Evolutionary conservation across 92 coral and sea anemone species (phyloP), one percentile per base, ranked within the genome.

Genomic region (Montipora capitata): DNA sequence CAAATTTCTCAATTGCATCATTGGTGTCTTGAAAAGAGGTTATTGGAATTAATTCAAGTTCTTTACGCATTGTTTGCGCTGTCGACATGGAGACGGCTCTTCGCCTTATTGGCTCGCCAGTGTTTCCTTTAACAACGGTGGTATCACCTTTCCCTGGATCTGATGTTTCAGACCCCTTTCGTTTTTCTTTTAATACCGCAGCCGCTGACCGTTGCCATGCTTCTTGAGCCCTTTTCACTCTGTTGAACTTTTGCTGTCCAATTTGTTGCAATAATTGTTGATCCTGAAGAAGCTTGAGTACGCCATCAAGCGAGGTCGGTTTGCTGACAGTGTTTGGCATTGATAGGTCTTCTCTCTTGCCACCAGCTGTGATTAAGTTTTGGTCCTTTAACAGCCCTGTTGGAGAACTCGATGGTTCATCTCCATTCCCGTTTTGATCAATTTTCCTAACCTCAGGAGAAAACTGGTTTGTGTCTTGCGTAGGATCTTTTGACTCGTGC

Each of bases 121-220:
- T 49, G 52, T 35, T 67, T 54, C 14, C 72, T 20, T 71, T 69
- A 12, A 39, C 16, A 13, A 35, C 58, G 35, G 85, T 65, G 4
- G 83, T 68, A 49, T 94, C 87, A 8, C 5, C 39, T 35, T 45
- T 89, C 20, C 86, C 96, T n/a, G 78, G 56, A 43, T 77, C 94
- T n/a, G 93, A 86, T 0, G 90, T 75, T 64, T 63, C 82, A 9
- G 95, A 94, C 66, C 71, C 82, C 11, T 92, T 77, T 14, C 90
- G 92, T 48, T 86, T 72, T 44, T 91, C 96, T 72, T 88, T 91
- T 56, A 96, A 89, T 6, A 78, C 98, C 17, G 96, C 99, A 2
- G 96, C 93, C 66, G 98, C 98, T 5, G 99, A 94, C 70, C 93
- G 87, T 52, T 92, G 91, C 99, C 99, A 97, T 52, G 91, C 94